Conservation (phyloP, 30 jellyfish, hydroid and myxozoan species). For the Aurelia aurita complex sp. Pacific region DNA sequence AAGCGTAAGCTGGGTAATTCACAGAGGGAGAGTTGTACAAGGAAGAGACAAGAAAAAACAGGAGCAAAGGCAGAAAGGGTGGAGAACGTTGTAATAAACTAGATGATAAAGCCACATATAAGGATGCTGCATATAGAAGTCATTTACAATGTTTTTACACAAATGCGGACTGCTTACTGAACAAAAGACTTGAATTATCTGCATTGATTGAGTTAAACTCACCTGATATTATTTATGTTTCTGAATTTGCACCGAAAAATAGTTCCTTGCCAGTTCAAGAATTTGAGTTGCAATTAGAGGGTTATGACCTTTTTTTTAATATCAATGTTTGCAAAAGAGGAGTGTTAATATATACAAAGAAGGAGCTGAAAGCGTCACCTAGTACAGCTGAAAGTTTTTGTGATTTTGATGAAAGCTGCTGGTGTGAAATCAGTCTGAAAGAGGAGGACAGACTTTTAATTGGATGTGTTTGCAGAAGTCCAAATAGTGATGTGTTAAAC, state of each 20-base stretch:
- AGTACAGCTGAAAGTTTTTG: slow-evolving; percentile 30
- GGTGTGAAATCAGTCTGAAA: slow-evolving; percentile 32
- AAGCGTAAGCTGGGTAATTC: slow-evolving; percentile 41
- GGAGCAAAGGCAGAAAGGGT: too few relatives aligned
- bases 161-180: slow-evolving; percentile 33
- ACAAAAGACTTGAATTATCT: slow-evolving; percentile 37
- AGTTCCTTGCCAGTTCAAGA: slow-evolving; percentile 38
- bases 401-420: slow-evolving; percentile 36
- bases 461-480: slow-evolving; percentile 40
- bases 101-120: slow-evolving; percentile 23
- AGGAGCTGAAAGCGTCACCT: slow-evolving; percentile 28
- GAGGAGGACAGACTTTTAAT: slow-evolving; percentile 34
- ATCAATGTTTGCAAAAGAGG: slow-evolving; percentile 16
- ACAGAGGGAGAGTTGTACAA: slow-evolving; percentile 28
- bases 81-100: too few relatives aligned
- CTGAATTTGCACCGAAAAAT: slow-evolving; percentile 33
- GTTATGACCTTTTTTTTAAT: slow-evolving; percentile 36
- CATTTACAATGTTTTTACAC: slow-evolving; percentile 33
- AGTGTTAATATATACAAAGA: slow-evolving; percentile 33
- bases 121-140: slow-evolving; percentile 17
- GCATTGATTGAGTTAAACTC: slow-evolving; percentile 15
- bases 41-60: slow-evolving; percentile 26
- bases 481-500: slow-evolving; percentile 38
- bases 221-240: slow-evolving; percentile 27
- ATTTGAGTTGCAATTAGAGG: slow-evolving; percentile 31